Conservation (phyloP, 2,888 invertebrate genomes). For the Philereme transversata region DNA sequence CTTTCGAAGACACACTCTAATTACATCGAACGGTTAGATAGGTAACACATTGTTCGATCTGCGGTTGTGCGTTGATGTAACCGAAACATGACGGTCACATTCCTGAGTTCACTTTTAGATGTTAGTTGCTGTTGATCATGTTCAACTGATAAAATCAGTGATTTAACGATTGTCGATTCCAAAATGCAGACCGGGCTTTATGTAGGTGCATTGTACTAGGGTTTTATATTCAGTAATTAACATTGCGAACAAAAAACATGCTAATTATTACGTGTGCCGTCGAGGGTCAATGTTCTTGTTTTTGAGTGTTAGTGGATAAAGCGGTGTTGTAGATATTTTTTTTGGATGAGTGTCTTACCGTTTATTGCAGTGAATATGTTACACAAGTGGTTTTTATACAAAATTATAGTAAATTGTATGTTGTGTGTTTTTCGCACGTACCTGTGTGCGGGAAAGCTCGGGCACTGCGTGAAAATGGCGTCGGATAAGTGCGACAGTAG, state of each 20-base stretch:
- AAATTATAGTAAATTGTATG: constrained; percentile 34
- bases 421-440: constrained; percentile 57
- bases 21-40: constrained; percentile 60
- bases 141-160: constrained; percentile 41
- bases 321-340: constrained; percentile 23
- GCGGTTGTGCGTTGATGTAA: constrained; percentile 75
- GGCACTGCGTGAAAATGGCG: constrained; percentile 80
- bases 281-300: constrained; percentile 75
- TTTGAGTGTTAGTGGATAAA: constrained; percentile 45
- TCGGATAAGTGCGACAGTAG: constrained; percentile 69
- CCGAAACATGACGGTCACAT: constrained; percentile 82
- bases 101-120: constrained; percentile 75
- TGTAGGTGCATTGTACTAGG: constrained; percentile 46
- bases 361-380: constrained; percentile 34
- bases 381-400: constrained; percentile 36
- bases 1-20: constrained; percentile 66
- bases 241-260: constrained; percentile 79
- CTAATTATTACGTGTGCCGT: constrained; percentile 77
- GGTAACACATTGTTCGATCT: constrained; percentile 58
- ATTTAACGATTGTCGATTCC: constrained; percentile 41
- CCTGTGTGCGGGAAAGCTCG: constrained; percentile 80
- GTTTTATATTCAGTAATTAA: constrained; percentile 63
- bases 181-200: constrained; percentile 44
- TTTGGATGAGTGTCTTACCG: constrained; percentile 18
- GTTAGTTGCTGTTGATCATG: constrained; percentile 65